These are phyloP conservation scores for Mixornis gularis DNA, from an alignment of 2,113 vertebrate species.

Conservation along the genomic window DNA sequence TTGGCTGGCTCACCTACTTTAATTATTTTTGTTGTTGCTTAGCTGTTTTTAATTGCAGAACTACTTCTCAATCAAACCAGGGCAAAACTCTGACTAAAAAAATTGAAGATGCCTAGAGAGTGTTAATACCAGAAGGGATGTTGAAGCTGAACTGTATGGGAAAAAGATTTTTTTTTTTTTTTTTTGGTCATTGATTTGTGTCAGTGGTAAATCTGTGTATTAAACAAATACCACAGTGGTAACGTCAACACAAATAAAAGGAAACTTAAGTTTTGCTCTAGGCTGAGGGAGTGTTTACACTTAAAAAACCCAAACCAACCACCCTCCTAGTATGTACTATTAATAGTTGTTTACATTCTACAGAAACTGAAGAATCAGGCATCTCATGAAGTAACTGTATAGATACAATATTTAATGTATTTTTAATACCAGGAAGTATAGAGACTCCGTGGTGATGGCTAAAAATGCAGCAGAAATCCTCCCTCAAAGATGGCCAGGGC, in stretches of 20 bases:
- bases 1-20: not conserved
- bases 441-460: not conserved
- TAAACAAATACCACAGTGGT: not conserved
- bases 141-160: not conserved
- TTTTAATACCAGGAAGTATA: not conserved
- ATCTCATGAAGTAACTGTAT: not conserved
- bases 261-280: not conserved
- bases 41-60: not conserved
- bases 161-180: not conserved
- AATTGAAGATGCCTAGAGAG: not conserved
- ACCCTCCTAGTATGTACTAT: not conserved
- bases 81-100: not conserved
- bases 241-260: not conserved
- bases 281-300: not conserved
- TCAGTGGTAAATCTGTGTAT: not conserved
- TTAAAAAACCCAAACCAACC: not conserved
- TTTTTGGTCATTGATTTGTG: not conserved
- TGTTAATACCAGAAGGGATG: not conserved
- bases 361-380: not conserved
- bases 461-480: not conserved
- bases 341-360: not conserved
- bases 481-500: not conserved
- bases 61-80: not conserved
- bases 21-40: not conserved
- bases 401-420: not conserved